Conservation (phyloP, 2,113 vertebrate genomes). For the Nycticorax nycticorax region DNA sequence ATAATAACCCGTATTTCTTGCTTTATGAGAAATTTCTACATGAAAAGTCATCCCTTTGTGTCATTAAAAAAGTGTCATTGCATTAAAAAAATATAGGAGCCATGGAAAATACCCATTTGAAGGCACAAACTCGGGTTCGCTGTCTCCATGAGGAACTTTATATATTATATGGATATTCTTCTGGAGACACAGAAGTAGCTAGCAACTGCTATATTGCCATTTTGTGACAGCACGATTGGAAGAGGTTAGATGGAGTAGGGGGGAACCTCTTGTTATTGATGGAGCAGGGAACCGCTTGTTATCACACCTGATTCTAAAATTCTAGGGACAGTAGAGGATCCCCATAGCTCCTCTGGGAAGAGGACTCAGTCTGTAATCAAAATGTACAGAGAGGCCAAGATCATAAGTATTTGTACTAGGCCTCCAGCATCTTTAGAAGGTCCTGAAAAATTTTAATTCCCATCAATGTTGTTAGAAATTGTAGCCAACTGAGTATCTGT, state of each 20-base stretch:
- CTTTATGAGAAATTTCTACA: background rate
- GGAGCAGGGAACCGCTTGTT: background rate
- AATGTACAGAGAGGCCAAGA: background rate
- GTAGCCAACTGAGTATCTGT: background rate
- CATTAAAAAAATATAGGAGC: background rate
- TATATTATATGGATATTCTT: background rate
- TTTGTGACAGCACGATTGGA: accelerated
- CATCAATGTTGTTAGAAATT: background rate
- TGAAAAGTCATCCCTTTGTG: background rate
- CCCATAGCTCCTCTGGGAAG: background rate
- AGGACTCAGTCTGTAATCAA: background rate
- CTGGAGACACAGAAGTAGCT: background rate
- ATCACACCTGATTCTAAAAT: background rate
- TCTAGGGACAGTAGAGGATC: background rate
- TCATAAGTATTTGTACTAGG: background rate
- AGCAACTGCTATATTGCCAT: background rate
- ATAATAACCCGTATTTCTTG: background rate
- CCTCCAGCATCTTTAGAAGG: background rate
- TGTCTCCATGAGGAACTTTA: background rate
- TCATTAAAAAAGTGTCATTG: background rate
- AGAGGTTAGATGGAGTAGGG: background rate
- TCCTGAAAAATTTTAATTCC: background rate
- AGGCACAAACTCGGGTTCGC: background rate
- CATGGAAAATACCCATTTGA: background rate
- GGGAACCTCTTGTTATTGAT: background rate